Conservation (phyloP, 2,113 vertebrate genomes). For the Corythaeola cristata region DNA sequence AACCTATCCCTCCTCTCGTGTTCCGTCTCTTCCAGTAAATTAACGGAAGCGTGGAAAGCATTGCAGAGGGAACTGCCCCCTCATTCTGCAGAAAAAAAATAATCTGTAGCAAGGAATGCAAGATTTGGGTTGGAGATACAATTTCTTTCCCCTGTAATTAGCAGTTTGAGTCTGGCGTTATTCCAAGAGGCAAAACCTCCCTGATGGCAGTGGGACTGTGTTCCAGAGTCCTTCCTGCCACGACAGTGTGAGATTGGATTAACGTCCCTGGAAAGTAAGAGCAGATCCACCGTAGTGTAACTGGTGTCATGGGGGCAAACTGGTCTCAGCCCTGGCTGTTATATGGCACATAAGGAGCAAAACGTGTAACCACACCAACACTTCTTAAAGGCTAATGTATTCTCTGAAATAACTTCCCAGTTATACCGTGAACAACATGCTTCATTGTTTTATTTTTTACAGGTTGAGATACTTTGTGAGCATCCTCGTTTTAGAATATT, state of each 20-base stretch:
- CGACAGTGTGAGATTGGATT: background rate
- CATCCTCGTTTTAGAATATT: slow-evolving; percentile 98
- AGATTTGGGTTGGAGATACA: background rate
- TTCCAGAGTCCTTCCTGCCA: background rate
- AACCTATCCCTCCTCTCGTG: background rate
- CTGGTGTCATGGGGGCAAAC: background rate
- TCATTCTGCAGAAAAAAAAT: background rate
- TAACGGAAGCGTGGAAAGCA: background rate
- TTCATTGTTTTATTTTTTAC: slow-evolving; percentile 55
- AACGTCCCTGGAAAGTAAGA: background rate
- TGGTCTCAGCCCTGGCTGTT: background rate
- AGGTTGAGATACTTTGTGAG: slow-evolving; percentile 99
- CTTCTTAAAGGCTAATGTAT: background rate
- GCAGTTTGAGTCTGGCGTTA: background rate
- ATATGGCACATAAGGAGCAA: rapidly evolving
- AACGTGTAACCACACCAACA: background rate
- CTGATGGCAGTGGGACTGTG: background rate
- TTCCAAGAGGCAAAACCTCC: background rate
- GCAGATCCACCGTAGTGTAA: background rate
- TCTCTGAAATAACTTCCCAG: background rate
- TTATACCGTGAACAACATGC: background rate
- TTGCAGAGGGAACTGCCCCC: background rate
- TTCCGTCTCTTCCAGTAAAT: background rate
- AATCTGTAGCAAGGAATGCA: background rate
- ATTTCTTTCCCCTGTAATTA: background rate